phyloP scores from a whole-genome alignment of 2,113 vertebrate species.

The Elephas maximus region DNA sequence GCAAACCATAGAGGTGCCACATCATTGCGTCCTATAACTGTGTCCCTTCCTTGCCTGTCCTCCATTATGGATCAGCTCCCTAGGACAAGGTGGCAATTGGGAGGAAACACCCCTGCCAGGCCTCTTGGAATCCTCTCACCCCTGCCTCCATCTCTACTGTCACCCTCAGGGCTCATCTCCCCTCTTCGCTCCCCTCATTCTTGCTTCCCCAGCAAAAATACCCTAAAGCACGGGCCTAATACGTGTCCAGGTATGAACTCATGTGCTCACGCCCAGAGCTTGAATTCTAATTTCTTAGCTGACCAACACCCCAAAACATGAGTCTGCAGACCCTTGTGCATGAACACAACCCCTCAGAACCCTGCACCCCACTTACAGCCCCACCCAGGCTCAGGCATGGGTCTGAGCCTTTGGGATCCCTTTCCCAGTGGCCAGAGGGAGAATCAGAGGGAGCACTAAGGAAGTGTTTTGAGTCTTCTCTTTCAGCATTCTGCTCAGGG shows the following conservation, averaged over 20 bases:
- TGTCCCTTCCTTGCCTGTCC: background rate
- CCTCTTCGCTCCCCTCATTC: background rate
- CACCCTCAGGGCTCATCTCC: background rate
- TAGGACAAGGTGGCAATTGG: background rate
- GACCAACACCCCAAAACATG: background rate
- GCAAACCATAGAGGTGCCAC: background rate
- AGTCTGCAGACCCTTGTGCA: background rate
- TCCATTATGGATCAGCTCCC: background rate
- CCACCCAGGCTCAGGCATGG: background rate
- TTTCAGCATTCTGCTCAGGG: background rate
- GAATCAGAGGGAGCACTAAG: background rate
- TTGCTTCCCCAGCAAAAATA: background rate
- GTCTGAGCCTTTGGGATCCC: background rate
- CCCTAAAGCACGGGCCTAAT: background rate
- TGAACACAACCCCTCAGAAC: fast-evolving
- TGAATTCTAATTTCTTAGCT: background rate
- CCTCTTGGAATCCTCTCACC: background rate
- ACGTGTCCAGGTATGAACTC: background rate
- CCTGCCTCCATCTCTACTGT: background rate
- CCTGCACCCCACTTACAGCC: too few relatives aligned
- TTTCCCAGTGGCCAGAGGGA: background rate
- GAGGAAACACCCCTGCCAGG: background rate
- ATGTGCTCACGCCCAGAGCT: background rate
- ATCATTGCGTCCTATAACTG: background rate
- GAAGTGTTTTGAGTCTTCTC: background rate